Evolutionary conservation across 2,797 vertebrate genomes (phyloP).

Genomic region (Centroberyx gerrardi): DNA sequence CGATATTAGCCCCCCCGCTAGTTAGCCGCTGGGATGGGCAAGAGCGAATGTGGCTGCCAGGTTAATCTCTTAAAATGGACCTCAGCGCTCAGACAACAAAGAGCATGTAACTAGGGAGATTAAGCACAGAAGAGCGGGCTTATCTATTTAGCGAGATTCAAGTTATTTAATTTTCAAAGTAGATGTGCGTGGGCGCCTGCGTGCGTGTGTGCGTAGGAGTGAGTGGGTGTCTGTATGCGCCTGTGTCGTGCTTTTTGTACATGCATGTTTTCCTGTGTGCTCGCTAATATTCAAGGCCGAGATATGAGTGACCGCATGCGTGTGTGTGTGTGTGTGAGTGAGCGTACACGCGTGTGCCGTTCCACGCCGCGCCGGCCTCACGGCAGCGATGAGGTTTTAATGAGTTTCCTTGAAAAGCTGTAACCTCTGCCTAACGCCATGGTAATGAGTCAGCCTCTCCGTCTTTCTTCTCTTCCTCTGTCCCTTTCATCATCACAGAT

Average conservation of each 20-base stretch:
- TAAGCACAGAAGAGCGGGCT: slow-evolving; percentile 73
- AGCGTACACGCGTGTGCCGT: background rate
- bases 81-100: slow-evolving; percentile 76
- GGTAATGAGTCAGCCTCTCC: slow-evolving; percentile 68
- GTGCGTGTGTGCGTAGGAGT: background rate
- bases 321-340: background rate
- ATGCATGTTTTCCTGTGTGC: background rate
- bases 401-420: slow-evolving; percentile 77
- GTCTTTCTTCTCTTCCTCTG: slow-evolving; percentile 55
- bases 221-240: background rate
- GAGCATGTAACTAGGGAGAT: slow-evolving; percentile 79
- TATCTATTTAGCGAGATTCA: slow-evolving; percentile 78
- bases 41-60: slow-evolving; percentile 63
- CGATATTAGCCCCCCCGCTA: slow-evolving; percentile 70
- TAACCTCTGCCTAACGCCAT: slow-evolving; percentile 72
- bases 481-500: slow-evolving; percentile 87
- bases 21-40: slow-evolving; percentile 68
- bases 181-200: slow-evolving; percentile 10
- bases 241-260: background rate
- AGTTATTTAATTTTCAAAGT: slow-evolving; percentile 70
- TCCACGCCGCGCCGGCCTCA: background rate
- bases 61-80: slow-evolving; percentile 82
- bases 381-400: slow-evolving; percentile 67
- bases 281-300: background rate
- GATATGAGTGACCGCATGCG: background rate